Base-by-base conservation (phyloP, 1,140 invertebrate genomes). In the Micrasema minimum region DNA sequence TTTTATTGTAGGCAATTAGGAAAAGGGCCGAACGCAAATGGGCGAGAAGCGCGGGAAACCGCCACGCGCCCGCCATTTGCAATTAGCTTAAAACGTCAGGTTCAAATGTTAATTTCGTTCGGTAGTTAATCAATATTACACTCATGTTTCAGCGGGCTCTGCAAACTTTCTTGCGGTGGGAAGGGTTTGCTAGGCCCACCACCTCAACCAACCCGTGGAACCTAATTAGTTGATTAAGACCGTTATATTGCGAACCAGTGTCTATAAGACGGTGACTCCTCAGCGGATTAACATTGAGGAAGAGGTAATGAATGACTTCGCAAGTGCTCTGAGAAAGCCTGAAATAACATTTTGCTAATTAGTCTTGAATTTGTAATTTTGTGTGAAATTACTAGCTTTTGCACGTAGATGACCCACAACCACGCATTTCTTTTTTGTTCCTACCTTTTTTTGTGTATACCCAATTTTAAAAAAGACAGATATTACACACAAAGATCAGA, bases 61-160 rank as follows among this genome's bases (percentile, higher is more conserved):
- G 46, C 46, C 18, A 20, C 66, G 12, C 23, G 38, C 22, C 55
- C 70, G 64, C 71, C 71, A 68, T 69, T 71, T 45, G 72, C 72
- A 75, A 75, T 75, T 75, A 75, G 69, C 72, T 48, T 67, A 70
- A 71, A 74, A 74, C 72, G 72, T 70, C 69, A 71, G 69, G 72
- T 69, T 75, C 69, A 75, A 75, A 75, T 75, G 72, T 75, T 75
- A 75, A 75, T 75, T 75, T 71, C 68, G 45, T 66, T 66, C 59
- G 57, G 72, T 67, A 70, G 65, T 66, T 71, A 67, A 75, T 75
- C 72, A 75, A 75, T 75, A 75, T 75, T 71, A 68, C 69, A 68
- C 64, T 74, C 72, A 59, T 74, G 72, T 71, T 74, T 71, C 57
- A 66, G 45, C 16, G 14, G 22, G 41, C 43, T 64, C 43, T 31